Base-by-base conservation (phyloP, 1,140 invertebrate species). In the Cherax destructor region DNA sequence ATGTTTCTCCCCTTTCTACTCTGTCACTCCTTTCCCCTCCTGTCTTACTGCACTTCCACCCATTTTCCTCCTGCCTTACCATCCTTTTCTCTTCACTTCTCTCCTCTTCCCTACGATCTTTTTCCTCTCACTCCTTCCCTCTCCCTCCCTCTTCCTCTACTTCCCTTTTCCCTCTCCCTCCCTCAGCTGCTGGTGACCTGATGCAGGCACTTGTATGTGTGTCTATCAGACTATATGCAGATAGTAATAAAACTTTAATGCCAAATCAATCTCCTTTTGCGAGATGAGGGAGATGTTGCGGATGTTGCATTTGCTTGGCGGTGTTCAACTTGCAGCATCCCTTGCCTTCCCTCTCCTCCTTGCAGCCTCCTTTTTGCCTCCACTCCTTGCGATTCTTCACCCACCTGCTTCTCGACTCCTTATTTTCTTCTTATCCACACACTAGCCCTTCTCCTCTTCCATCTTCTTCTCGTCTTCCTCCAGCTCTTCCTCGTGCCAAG, bases 191-290 rank as follows among this genome's bases (percentile, higher is more conserved):
- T 6, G 7, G n/a, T 74, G n/a, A 7, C 6, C 24, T 16, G 69
- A 30, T 74, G 30, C 69, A 30, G 7, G 5, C 30, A 74, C 30
- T 74, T 74, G 24, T 30, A 10, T 30, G 30, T 21, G 7, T 21
- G 7, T 74, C 24, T n/a, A 74, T 21, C 69, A n/a, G n/a, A 41
- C 30, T 30, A 6, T 24, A 74, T 2, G 69, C 6, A 74, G 30
- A 24, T 24, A n/a, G 69, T 41, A 24, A 30, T 74, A 74, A 74
- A 74, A 24, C 21, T 74, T 74, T 74, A 74, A 74, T 74, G n/a
- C 21, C 24, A 74, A 30, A 74, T 74, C 24, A 74, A 74, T 74
- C 69, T 74, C 69, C 69, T 74, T 74, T 74, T 74, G 69, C n/a
- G 69, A n/a, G n/a, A 74, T 74, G n/a, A 74, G n/a, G 24, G 6